phyloP scores from a whole-genome alignment of 2,888 invertebrate genomes.

The Miltochrista miniata region DNA sequence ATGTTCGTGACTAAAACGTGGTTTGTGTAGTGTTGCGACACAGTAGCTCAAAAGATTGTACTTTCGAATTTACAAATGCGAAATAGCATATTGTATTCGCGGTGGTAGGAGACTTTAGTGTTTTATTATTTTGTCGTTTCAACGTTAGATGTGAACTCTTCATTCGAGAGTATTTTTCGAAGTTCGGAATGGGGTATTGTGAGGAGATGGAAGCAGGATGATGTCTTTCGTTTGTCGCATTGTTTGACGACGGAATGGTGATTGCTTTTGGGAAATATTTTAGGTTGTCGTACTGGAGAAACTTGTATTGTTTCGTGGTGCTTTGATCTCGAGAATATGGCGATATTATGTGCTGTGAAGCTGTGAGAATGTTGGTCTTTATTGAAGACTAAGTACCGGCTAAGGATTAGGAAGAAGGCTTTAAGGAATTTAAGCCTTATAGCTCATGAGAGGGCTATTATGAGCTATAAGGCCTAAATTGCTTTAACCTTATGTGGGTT shows the following conservation, averaged over 20 bases:
- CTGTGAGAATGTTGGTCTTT: not conserved
- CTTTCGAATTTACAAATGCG: slow-evolving; percentile 74
- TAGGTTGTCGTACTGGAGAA: slow-evolving; percentile 6
- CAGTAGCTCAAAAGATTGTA: slow-evolving; percentile 74
- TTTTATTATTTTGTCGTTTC: slow-evolving; percentile 66
- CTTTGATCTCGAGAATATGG: not conserved
- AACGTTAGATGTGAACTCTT: slow-evolving; percentile 56
- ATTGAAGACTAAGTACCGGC: too few relatives aligned
- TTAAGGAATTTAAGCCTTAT: too few relatives aligned
- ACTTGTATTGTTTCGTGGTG: slow-evolving; percentile 14
- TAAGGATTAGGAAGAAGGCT: too few relatives aligned
- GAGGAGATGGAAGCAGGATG: slow-evolving; percentile 9
- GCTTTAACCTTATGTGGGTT: too few relatives aligned
- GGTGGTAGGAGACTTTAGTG: slow-evolving; percentile 44
- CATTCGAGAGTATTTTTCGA: slow-evolving; percentile 41
- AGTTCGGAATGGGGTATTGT: slow-evolving; percentile 45
- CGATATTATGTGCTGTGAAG: not conserved
- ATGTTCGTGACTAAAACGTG: slow-evolving; percentile 7
- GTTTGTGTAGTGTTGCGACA: slow-evolving; percentile 70
- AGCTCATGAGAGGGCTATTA: too few relatives aligned
- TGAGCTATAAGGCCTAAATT: too few relatives aligned
- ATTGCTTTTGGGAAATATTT: slow-evolving; percentile 34
- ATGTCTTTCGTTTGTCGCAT: slow-evolving; percentile 13
- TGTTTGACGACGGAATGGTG: slow-evolving; percentile 26
- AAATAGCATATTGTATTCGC: slow-evolving; percentile 78